These are phyloP conservation scores for Pachyuromys duprasi DNA, from an alignment of 2,797 vertebrate species.

Conservation along the genomic window DNA sequence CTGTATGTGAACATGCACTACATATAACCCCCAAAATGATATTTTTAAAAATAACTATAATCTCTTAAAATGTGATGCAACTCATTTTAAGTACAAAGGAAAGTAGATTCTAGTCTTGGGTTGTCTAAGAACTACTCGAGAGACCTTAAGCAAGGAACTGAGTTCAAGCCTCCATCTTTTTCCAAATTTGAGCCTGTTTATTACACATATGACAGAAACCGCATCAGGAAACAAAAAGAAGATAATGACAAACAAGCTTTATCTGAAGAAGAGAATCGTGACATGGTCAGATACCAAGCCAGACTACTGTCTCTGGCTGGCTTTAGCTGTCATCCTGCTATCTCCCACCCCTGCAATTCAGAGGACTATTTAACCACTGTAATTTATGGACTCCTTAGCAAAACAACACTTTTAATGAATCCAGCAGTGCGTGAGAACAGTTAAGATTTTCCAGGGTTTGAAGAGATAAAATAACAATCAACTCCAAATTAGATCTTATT, in stretches of 20 bases:
- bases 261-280: constrained; percentile 38
- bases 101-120: background rate
- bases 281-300: background rate
- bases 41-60: constrained; percentile 57
- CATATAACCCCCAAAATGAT: background rate
- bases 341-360: background rate
- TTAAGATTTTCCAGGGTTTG: constrained; percentile 56
- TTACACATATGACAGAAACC: constrained; percentile 46
- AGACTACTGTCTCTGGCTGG: background rate
- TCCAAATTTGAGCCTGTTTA: constrained; percentile 15
- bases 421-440: constrained; percentile 53
- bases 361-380: background rate
- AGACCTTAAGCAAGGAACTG: background rate
- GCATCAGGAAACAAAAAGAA: constrained; percentile 54
- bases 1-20: background rate
- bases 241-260: background rate
- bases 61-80: constrained; percentile 13
- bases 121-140: background rate
- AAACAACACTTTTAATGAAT: constrained; percentile 52
- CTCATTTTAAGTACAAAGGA: constrained; percentile 40
- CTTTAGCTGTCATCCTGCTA: background rate
- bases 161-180: background rate
- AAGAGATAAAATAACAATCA: constrained; percentile 56
- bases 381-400: constrained; percentile 33
- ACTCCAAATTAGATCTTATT: constrained; percentile 56